Evolutionary conservation across 1,140 invertebrate species (phyloP).

Genomic region (Psix sp.): DNA sequence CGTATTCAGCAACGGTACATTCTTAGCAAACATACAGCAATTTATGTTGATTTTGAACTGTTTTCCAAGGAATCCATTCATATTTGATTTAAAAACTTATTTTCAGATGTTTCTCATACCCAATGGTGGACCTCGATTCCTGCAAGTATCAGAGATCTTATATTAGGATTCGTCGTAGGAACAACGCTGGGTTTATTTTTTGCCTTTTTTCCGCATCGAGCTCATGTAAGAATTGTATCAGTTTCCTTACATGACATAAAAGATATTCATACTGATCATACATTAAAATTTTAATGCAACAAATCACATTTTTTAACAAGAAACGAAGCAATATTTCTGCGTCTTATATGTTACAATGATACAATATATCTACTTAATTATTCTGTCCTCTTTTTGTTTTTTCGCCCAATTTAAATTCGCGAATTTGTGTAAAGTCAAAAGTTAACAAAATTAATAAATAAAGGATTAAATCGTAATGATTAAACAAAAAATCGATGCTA

Average conservation of each 20-base stretch:
- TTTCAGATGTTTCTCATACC: conserved; percentile 20
- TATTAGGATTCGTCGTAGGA: conserved; percentile 64
- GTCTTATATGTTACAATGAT: too few species aligned
- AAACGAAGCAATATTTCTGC: too few species aligned
- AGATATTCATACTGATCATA: too few species aligned
- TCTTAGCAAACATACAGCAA: neutral
- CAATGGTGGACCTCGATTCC: conserved; percentile 69
- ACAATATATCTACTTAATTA: too few species aligned
- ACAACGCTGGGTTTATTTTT: conserved; percentile 64
- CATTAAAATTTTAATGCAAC: too few species aligned
- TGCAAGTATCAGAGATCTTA: conserved; percentile 64
- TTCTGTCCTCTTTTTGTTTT: too few species aligned
- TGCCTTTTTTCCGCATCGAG: conserved; percentile 71
- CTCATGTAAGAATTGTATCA: conserved; percentile 63
- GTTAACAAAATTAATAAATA: too few species aligned
- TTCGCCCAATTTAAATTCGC: too few species aligned
- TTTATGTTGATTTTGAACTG: conserved; percentile 8
- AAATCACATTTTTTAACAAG: too few species aligned
- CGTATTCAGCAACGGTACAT: conserved; percentile 66
- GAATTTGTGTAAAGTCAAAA: too few species aligned
- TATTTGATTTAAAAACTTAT: conserved; percentile 1
- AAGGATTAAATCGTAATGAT: too few species aligned
- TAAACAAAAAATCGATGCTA: too few species aligned
- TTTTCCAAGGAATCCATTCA: neutral
- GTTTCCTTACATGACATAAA: conserved; percentile 7